Evolutionary conservation across 1,140 invertebrate species (phyloP).

Genomic region (Aphelinus certus): DNA sequence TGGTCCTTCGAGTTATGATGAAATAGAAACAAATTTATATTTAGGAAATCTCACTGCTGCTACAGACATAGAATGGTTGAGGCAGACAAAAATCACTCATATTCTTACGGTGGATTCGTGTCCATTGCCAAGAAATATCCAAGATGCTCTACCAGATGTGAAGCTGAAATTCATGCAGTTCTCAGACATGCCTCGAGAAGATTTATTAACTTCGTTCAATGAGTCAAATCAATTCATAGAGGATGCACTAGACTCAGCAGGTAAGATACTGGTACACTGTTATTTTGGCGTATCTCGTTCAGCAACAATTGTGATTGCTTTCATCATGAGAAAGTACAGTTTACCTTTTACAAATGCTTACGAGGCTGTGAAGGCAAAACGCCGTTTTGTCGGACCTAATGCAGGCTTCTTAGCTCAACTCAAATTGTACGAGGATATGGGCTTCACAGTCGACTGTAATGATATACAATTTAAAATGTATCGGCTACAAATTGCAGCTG

Average conservation of each 20-base stretch:
- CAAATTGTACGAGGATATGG: slow-evolving; percentile 81
- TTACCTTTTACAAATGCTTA: slow-evolving; percentile 78
- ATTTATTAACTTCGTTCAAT: slow-evolving; percentile 81
- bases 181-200: slow-evolving; percentile 83
- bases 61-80: slow-evolving; percentile 74
- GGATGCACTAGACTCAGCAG: slow-evolving; percentile 66
- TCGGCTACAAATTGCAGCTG: slow-evolving; percentile 79
- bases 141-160: slow-evolving; percentile 71
- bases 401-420: slow-evolving; percentile 80
- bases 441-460: slow-evolving; percentile 74
- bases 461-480: slow-evolving; percentile 81
- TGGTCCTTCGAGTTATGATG: slow-evolving; percentile 73
- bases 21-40: slow-evolving; percentile 77
- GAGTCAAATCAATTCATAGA: slow-evolving; percentile 79
- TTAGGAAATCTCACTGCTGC: slow-evolving; percentile 83
- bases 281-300: slow-evolving; percentile 89
- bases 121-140: slow-evolving; percentile 78
- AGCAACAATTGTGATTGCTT: slow-evolving; percentile 83
- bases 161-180: slow-evolving; percentile 81
- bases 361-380: slow-evolving; percentile 72
- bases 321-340: slow-evolving; percentile 83
- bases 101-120: slow-evolving; percentile 85
- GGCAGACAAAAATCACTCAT: slow-evolving; percentile 74
- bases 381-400: slow-evolving; percentile 76
- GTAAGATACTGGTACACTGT: slow-evolving; percentile 82